Evolutionary conservation across 2,797 vertebrate genomes (phyloP), one percentile per base, ranked within the genome.

Genomic region (Tragelaphus oryx): DNA sequence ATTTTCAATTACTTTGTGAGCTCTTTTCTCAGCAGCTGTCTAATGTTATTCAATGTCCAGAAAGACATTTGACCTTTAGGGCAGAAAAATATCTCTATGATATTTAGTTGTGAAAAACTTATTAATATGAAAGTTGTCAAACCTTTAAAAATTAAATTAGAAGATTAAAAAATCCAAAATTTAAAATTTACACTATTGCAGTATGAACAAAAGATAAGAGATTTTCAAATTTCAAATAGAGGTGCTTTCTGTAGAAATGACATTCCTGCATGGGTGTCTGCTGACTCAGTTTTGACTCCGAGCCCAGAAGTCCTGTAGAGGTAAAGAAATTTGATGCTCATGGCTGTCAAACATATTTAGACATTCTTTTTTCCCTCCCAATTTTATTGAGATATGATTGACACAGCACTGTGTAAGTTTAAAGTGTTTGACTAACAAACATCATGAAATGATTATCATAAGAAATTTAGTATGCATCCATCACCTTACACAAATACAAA

Each of bases 1-100:
- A 94, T 95, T 95, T 96, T 91, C 88, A 96, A 84, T 94, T 95
- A 93, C 65, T 94, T 82, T 12, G 1, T 80, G 87, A 83, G 44
- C 75, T 68, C 62, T 93, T 94, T 92, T 92, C 46, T 88, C 48
- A 52, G 33, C n/a, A 75, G 94, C 68, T 68, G 33, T 84, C 71
- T 92, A 30, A 68, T 50, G 14, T 82, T 83, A 65, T 46, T 87
- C 71, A 50, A 59, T 44, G 16, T 82, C 80, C 48, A 41, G 57
- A 30, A 94, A 89, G 92, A 81, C 16, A 12, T 30, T 54, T 75
- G 48, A 76, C 28, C 48, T 60, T 16, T 62, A 62, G 59, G n/a
- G 24, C 10, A 87, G 46, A 71, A 46, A 81, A 50, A 78, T 28
- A 41, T 68, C 44, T 79, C 78, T n/a, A 3, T 44, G n/a, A 87